Evolutionary conservation across 2,113 vertebrate species (phyloP).

Genomic region (Anolis carolinensis): DNA sequence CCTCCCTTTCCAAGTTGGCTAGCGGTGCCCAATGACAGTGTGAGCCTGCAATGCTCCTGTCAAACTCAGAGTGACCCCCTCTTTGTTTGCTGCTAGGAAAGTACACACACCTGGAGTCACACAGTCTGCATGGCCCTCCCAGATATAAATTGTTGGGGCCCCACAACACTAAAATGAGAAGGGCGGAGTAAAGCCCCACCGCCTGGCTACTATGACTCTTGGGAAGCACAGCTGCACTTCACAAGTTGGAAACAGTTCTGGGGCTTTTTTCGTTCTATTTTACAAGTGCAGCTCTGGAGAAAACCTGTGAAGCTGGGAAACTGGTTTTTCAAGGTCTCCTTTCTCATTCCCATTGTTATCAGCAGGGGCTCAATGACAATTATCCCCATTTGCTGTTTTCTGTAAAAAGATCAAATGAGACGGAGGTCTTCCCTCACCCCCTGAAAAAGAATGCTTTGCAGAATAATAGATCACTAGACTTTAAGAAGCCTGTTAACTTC

Average conservation of each 20-base stretch:
- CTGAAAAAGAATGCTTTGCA: constrained; percentile 68
- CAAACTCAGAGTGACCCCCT: constrained; percentile 36
- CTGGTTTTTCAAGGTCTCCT: constrained; percentile 78
- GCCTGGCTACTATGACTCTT: constrained; percentile 46
- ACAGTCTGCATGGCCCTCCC: constrained; percentile 20
- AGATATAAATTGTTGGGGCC: constrained; percentile 18
- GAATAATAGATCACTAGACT: constrained; percentile 82
- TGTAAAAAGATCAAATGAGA: constrained; percentile 71
- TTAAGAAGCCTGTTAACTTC: constrained; percentile 82
- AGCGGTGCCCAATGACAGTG: constrained; percentile 60
- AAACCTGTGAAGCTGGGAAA: constrained; percentile 73
- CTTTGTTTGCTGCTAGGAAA: constrained; percentile 38
- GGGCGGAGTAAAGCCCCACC: constrained; percentile 30
- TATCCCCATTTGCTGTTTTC: constrained; percentile 69
- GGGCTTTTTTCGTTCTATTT: constrained; percentile 46
- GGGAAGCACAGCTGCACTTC: constrained; percentile 68
- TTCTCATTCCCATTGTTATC: constrained; percentile 65
- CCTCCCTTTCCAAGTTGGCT: constrained; percentile 62
- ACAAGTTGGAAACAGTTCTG: constrained; percentile 65
- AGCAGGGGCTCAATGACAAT: constrained; percentile 66
- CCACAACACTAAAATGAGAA: not conserved
- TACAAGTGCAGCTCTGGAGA: constrained; percentile 38
- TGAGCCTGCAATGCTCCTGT: constrained; percentile 64
- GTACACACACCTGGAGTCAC: constrained; percentile 41
- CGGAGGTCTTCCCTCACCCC: constrained; percentile 57